Evolutionary conservation across 2,797 vertebrate genomes (phyloP).

Genomic region (Liparis tanakae): DNA sequence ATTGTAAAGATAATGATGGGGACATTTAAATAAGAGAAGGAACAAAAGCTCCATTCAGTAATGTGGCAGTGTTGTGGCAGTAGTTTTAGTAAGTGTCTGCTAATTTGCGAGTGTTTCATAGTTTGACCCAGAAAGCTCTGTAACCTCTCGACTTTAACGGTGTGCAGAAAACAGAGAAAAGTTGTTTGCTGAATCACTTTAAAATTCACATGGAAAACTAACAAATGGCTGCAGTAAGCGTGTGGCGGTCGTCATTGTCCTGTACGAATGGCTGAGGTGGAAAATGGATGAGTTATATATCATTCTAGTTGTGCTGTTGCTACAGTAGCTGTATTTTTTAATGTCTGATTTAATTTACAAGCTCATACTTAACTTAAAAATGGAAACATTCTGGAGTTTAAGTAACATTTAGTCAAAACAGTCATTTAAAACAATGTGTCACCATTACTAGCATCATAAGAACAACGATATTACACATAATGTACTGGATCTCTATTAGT

Average conservation of each 20-base stretch:
- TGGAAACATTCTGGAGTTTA: neutral
- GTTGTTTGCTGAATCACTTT: neutral
- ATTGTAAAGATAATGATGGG: conserved; percentile 15
- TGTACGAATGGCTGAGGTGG: no score
- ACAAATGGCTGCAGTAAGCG: neutral
- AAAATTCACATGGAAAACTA: neutral
- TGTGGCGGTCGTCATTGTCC: neutral
- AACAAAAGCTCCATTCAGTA: conserved; percentile 18
- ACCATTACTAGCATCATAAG: conserved; percentile 26
- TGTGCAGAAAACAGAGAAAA: conserved; percentile 1
- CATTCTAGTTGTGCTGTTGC: neutral
- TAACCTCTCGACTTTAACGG: conserved; percentile 34
- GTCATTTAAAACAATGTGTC: conserved; percentile 2
- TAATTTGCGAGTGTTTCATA: conserved; percentile 17
- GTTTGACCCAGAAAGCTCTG: conserved; percentile 4
- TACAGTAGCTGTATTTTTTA: neutral
- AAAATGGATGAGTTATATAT: no score
- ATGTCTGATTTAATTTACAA: conserved; percentile 31
- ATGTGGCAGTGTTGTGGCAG: conserved; percentile 21
- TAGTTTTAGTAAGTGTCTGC: conserved; percentile 10
- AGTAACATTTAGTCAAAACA: neutral
- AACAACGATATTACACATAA: conserved; percentile 39
- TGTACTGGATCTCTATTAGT: neutral
- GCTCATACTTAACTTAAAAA: conserved; percentile 27
- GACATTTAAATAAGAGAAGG: neutral